These are phyloP conservation scores for Vanacampus margaritifer DNA, from an alignment of 2,113 vertebrate species.

Conservation along the genomic window DNA sequence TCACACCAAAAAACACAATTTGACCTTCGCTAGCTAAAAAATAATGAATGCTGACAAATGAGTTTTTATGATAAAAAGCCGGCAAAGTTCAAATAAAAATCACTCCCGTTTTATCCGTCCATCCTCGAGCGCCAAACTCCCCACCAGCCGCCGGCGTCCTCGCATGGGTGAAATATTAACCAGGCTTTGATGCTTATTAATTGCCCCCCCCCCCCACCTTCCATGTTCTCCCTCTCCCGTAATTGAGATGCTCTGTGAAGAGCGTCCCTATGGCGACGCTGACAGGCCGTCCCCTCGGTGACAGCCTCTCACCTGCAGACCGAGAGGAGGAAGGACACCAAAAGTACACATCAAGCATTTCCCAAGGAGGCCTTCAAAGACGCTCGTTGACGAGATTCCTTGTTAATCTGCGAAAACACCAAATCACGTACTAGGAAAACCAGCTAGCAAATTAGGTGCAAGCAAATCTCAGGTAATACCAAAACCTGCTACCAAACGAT, in stretches of 20 bases:
- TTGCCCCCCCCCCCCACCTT: conserved; percentile 56
- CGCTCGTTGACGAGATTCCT: not conserved
- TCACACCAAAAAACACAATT: not conserved
- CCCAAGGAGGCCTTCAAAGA: not conserved
- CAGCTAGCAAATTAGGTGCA: too few relatives aligned
- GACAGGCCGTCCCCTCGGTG: conserved; percentile 59
- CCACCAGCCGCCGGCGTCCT: conserved; percentile 34
- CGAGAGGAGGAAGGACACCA: conserved; percentile 2
- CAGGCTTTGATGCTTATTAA: conserved; percentile 85
- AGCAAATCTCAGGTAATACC: too few relatives aligned
- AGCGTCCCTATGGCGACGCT: conserved; percentile 68
- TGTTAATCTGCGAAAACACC: not conserved
- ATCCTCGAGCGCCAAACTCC: conserved; percentile 5
- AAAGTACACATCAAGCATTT: conserved; percentile 11
- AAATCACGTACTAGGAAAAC: too few relatives aligned
- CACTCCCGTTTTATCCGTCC: conserved; percentile 25
- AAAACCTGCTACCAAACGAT: too few relatives aligned
- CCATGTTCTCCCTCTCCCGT: conserved; percentile 26
- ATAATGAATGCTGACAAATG: not conserved
- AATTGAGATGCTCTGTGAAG: conserved; percentile 81
- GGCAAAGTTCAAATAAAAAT: not conserved
- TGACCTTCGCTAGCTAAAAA: not conserved
- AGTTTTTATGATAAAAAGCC: too few relatives aligned
- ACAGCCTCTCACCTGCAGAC: conserved; percentile 54
- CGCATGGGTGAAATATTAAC: conserved; percentile 68